phyloP scores from a whole-genome alignment of 2,888 invertebrate genomes.

The Caenorhabditis parvicauda region DNA sequence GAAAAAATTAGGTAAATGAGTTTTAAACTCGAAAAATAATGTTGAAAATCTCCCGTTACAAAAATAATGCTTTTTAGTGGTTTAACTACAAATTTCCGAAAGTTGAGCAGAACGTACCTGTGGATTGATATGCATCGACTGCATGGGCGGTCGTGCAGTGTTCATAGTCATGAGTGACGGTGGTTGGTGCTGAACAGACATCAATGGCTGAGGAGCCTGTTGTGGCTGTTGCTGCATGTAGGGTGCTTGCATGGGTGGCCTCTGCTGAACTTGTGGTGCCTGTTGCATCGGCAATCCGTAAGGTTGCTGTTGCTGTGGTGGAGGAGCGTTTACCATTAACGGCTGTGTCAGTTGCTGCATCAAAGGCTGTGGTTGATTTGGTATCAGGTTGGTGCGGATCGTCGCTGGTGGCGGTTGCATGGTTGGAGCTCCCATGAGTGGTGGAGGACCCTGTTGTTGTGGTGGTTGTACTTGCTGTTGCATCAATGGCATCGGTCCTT shows the following conservation, averaged over 20 bases:
- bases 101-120: constrained; percentile 9
- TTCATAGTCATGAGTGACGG: constrained; percentile 20
- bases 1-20: no score
- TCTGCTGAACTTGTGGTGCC: no score
- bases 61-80: no score
- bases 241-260: no score
- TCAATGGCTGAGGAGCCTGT: no score
- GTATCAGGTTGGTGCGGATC: constrained; percentile 9
- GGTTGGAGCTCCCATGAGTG: constrained; percentile 10
- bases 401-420: no score
- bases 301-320: no score
- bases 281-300: constrained; percentile 9
- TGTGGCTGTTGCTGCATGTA: no score
- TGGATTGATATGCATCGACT: constrained; percentile 37
- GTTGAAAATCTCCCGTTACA: no score
- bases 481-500: constrained; percentile 9
- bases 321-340: background rate
- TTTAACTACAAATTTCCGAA: background rate
- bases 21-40: no score
- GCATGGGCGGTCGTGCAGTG: constrained; percentile 20
- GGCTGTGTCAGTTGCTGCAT: constrained; percentile 6
- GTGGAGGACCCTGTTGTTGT: constrained; percentile 11
- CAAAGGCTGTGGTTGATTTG: background rate
- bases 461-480: constrained; percentile 10
- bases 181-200: no score